These are phyloP conservation scores for Saxidomus purpurata DNA, from an alignment of 1,140 invertebrate species.

Conservation along the genomic window DNA sequence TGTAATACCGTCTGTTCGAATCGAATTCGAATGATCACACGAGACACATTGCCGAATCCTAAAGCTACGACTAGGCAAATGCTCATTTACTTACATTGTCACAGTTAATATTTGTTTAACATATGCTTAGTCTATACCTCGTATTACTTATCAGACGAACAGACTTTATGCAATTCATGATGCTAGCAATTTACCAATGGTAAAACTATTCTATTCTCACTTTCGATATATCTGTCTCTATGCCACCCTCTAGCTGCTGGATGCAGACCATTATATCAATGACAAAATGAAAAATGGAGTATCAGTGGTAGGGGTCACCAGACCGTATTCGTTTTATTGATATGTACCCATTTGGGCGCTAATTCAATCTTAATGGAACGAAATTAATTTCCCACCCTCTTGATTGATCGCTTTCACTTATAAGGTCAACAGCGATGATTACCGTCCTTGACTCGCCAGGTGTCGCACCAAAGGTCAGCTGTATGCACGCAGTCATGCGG, in stretches of 20 bases:
- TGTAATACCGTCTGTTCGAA: no score
- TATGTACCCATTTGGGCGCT: constrained; percentile 67
- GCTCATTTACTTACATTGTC: no score
- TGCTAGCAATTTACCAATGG: no score
- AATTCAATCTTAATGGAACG: constrained; percentile 70
- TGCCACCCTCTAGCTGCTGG: not conserved
- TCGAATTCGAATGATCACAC: no score
- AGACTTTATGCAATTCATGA: no score
- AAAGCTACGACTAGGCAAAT: no score
- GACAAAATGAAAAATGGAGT: constrained; percentile 61
- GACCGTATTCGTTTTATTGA: constrained; percentile 60
- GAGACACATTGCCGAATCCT: no score
- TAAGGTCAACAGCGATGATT: constrained; percentile 63
- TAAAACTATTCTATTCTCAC: not conserved
- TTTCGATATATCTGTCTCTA: constrained; percentile 17
- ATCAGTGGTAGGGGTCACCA: constrained; percentile 30
- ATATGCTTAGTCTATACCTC: no score
- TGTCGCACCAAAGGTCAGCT: constrained; percentile 52
- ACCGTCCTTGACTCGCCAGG: constrained; percentile 65
- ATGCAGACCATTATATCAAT: constrained; percentile 53
- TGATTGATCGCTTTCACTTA: constrained; percentile 65
- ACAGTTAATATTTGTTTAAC: no score
- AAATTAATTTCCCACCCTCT: constrained; percentile 65
- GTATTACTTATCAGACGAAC: no score
- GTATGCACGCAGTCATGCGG: constrained; percentile 39